Base-by-base conservation (phyloP, 2,113 vertebrate genomes). In the Myrmophylax atrothorax region DNA sequence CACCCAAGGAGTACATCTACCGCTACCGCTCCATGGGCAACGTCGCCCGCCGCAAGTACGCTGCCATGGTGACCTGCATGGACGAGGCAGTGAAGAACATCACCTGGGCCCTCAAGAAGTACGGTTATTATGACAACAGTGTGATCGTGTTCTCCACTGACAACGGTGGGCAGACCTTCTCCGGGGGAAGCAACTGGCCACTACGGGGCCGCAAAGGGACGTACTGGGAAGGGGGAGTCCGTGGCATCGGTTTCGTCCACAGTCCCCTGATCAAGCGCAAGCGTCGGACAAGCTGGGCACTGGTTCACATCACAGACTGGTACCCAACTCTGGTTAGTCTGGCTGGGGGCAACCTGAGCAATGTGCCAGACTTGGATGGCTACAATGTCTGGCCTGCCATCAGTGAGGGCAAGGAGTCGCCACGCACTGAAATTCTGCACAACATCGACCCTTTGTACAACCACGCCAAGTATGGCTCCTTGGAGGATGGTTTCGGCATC, bases 261-360 rank as follows among this genome's bases (percentile, higher is more conserved):
- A 99, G 99, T 73, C 99, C 99, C 35, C 96, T 99, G 62, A 98
- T 99, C 84, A 98, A 98, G 95, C 98, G 94, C 69, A 99, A 98
- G 87, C 98, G 97, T 18, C 97, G 98, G 85, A 99, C 99, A 53
- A 99, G 99, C 94, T 98, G 98, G 95, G 98, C 99, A 0, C 94
- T 99, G 89, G 97, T 99, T 58, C 99, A 99, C 92, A 99, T 99
- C 97, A 99, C 99, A 0, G 99, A 99, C 96, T 99, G 99, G 99
- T 99, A 99, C 92, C 99, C 99, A 0, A 99, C 99, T 15, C 96
- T 99, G 58, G 98, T 99, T 66, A 97, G 97, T 26, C 97, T 99
- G 92, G 99, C 99, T 3, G 98, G 99, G 31, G 99, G 99, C 31
- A 98, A 98, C 22, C 80, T 98, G 66, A 99, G 99, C 12, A 97